Percentiles rank a stretch among this genome's conserved stretches.
phyloP scores from a whole-genome alignment of 2,888 invertebrate species.

The Ecdyonurus torrentis region DNA sequence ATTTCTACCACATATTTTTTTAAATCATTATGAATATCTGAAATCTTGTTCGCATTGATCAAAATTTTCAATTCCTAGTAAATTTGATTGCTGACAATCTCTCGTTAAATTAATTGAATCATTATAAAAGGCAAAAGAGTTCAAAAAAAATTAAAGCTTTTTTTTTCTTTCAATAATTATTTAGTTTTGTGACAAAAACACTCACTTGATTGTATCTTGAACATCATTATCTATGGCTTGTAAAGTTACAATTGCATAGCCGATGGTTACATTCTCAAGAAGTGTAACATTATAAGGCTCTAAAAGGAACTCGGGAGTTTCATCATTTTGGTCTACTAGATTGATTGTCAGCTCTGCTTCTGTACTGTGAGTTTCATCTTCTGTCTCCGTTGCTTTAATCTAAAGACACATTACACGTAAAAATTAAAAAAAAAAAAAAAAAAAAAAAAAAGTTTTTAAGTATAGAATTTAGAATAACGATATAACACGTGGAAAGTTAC shows the following conservation, averaged over 20 bases:
- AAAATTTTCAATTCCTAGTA: no score
- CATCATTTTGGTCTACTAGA: slow-evolving; percentile 53
- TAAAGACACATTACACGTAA: slow-evolving; percentile 14
- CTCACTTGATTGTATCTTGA: slow-evolving; percentile 37
- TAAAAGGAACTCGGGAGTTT: slow-evolving; percentile 40
- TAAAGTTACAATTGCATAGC: slow-evolving; percentile 32
- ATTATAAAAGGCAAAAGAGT: no score
- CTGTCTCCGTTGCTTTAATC: slow-evolving; percentile 24
- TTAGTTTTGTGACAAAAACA: no score
- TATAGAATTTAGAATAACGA: no score
- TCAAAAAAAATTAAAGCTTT: background rate
- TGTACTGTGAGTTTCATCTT: slow-evolving; percentile 13
- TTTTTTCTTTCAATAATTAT: background rate
- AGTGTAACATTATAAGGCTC: slow-evolving; percentile 23
- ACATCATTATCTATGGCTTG: slow-evolving; percentile 38
- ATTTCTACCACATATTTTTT: no score
- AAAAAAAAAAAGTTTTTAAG: no score
- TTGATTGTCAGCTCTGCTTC: slow-evolving; percentile 29
- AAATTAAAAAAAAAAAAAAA: background rate
- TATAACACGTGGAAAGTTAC: no score
- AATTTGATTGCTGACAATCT: no score
- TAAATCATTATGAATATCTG: no score
- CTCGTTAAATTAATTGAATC: no score
- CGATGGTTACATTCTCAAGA: slow-evolving; percentile 32
- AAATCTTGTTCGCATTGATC: no score